Conservation (phyloP, 2,888 invertebrate species). For the Lithophane leautieri region DNA sequence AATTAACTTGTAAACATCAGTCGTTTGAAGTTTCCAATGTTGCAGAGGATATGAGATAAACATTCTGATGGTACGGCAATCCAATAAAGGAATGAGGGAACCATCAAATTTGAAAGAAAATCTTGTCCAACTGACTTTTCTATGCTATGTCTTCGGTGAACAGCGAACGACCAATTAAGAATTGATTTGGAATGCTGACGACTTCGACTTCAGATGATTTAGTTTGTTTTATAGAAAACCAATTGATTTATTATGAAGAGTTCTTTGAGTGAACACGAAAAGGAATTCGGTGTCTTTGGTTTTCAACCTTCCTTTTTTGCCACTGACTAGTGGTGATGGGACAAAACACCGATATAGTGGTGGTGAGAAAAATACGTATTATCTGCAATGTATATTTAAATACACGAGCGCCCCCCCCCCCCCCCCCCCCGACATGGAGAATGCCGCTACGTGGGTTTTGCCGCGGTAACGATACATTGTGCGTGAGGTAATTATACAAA, state of each 20-base stretch:
- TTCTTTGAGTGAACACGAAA: not conserved
- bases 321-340: too few species aligned
- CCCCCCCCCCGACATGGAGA: too few species aligned
- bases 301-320: too few species aligned
- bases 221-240: slow-evolving; percentile 42
- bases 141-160: slow-evolving; percentile 40
- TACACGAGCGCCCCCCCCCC: too few species aligned
- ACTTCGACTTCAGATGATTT: slow-evolving; percentile 46
- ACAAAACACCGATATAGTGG: too few species aligned
- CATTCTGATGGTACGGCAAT: slow-evolving; percentile 29
- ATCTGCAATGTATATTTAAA: too few species aligned
- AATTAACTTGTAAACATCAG: not conserved
- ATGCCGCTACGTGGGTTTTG: too few species aligned
- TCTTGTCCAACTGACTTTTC: slow-evolving; percentile 32
- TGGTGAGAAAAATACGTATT: too few species aligned
- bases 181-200: slow-evolving; percentile 69
- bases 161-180: slow-evolving; percentile 69
- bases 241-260: not conserved
- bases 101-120: slow-evolving; percentile 14
- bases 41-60: slow-evolving; percentile 29
- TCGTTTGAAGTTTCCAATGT: slow-evolving; percentile 18
- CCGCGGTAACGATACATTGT: too few species aligned
- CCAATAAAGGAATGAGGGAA: slow-evolving; percentile 39
- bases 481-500: too few species aligned
- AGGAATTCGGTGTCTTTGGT: too few species aligned